Percentiles rank a stretch among this genome's conserved stretches.
phyloP scores from a whole-genome alignment of 64 coral and sea anemone species.

The Porites australiensis region DNA sequence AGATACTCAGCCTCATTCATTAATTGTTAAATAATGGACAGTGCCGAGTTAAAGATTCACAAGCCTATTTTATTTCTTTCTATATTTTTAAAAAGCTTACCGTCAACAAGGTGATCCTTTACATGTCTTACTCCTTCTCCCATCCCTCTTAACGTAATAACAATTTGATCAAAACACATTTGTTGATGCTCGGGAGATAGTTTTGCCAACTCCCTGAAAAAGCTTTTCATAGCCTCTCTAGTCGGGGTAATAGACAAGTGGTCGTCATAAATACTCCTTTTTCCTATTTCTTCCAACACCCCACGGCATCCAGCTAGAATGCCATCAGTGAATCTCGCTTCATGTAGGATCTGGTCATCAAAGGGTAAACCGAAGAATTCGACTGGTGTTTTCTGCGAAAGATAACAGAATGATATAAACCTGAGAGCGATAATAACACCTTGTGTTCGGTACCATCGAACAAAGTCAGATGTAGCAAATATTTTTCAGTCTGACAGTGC shows the following conservation, averaged over 20 bases:
- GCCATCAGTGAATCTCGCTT: not conserved
- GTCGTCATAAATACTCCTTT: not conserved
- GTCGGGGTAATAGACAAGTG: not conserved
- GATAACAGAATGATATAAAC: not conserved
- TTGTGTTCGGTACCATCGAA: no score
- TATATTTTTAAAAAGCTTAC: not conserved
- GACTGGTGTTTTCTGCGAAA: constrained; percentile 13
- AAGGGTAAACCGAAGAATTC: constrained; percentile 30
- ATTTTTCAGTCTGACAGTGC: no score
- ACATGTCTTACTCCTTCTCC: not conserved
- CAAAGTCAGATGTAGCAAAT: no score
- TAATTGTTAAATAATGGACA: no score
- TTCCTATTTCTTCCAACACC: not conserved
- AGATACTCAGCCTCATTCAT: no score
- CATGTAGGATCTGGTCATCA: not conserved
- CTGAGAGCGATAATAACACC: no score
- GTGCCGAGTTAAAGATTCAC: no score
- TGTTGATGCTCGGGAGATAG: not conserved
- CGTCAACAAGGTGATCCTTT: not conserved
- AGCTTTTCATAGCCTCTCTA: not conserved
- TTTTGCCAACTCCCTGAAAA: not conserved
- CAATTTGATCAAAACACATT: constrained; percentile 12
- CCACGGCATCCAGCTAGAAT: not conserved
- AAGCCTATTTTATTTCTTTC: no score
- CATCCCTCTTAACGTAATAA: not conserved